phyloP scores from a whole-genome alignment of 2,113 vertebrate genomes.

The Cinclus cinclus region DNA sequence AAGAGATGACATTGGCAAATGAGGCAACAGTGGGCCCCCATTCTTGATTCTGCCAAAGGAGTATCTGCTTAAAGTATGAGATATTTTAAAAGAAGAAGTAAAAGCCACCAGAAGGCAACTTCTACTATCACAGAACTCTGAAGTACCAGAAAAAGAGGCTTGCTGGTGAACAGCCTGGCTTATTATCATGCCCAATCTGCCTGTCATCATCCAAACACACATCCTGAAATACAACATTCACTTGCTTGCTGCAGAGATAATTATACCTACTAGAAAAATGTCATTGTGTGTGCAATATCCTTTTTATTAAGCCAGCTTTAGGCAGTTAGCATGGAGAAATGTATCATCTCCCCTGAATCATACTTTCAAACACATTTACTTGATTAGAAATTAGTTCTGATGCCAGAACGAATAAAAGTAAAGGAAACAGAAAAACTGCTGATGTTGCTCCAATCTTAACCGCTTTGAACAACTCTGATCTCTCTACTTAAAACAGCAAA shows the following conservation, averaged over 20 bases:
- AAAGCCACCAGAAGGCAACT: neutral
- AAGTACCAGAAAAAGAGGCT: neutral
- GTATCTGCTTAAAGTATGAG: neutral
- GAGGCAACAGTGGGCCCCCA: neutral
- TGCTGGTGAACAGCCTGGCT: neutral
- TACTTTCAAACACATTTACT: slow-evolving; percentile 62
- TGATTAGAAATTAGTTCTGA: slow-evolving; percentile 65
- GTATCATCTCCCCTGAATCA: slow-evolving; percentile 19
- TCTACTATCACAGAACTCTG: neutral
- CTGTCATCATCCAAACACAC: neutral
- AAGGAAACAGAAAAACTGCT: slow-evolving; percentile 66
- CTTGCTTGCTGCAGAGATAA: neutral
- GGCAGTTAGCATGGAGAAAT: neutral
- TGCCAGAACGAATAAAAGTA: slow-evolving; percentile 65
- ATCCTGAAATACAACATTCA: neutral
- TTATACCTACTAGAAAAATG: neutral
- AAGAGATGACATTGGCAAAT: neutral
- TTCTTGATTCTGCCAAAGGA: neutral
- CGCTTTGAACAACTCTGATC: slow-evolving; percentile 52
- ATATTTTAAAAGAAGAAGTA: neutral
- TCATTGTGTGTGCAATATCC: neutral
- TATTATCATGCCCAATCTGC: neutral
- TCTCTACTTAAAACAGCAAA: slow-evolving; percentile 62
- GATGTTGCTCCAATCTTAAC: slow-evolving; percentile 63
- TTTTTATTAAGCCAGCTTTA: slow-evolving; percentile 9